A percentile compares a stretch with the other conserved stretches of the same genome.
Evolutionary conservation across 1,140 invertebrate genomes (phyloP).

Genomic region (Liolophura sinensis): DNA sequence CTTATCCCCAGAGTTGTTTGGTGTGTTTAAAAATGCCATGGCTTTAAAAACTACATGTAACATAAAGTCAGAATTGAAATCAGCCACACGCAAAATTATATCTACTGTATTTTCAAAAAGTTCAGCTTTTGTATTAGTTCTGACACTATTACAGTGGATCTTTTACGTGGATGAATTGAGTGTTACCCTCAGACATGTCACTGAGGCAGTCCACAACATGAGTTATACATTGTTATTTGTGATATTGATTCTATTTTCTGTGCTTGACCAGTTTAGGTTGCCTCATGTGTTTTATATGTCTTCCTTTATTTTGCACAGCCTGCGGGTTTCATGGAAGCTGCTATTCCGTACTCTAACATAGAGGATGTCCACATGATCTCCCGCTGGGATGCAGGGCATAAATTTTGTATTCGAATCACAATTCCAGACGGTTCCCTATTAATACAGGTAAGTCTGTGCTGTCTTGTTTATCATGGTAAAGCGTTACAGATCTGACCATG

Average conservation of each 20-base stretch:
- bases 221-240: too few species aligned
- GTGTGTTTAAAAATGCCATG: too few species aligned
- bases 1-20: too few species aligned
- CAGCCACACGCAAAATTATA: too few species aligned
- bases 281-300: neutral
- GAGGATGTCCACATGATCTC: conserved; percentile 79
- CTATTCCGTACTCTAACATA: conserved; percentile 76
- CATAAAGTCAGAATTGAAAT: too few species aligned
- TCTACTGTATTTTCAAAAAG: too few species aligned
- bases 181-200: too few species aligned
- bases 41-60: too few species aligned
- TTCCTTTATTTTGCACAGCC: conserved; percentile 65
- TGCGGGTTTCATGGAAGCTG: conserved; percentile 71
- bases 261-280: neutral
- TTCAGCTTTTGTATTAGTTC: too few species aligned
- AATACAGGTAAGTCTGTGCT: conserved; percentile 64
- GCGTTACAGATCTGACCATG: neutral
- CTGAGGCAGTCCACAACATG: too few species aligned
- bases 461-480: neutral
- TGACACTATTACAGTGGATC: too few species aligned
- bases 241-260: neutral
- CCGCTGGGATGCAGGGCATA: conserved; percentile 78
- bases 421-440: conserved; percentile 77
- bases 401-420: conserved; percentile 79
- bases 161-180: too few species aligned